Evolutionary conservation across 2,888 invertebrate species (phyloP).

Genomic region (Ormyrus rosae): DNA sequence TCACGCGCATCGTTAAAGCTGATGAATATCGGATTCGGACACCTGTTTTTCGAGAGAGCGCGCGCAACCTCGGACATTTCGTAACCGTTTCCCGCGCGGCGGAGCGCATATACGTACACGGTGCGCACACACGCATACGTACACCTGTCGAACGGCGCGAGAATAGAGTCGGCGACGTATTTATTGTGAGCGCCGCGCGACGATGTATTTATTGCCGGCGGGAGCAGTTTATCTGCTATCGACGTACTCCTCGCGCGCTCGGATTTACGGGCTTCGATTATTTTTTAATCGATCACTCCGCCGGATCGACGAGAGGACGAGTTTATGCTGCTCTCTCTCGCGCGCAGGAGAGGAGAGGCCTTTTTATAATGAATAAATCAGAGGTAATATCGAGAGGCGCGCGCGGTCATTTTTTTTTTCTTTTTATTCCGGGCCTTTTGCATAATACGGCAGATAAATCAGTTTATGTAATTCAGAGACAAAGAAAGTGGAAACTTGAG

Average conservation of each 20-base stretch:
- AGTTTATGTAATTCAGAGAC: constrained; percentile 42
- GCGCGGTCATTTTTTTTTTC: constrained; percentile 18
- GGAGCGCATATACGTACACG: too few species aligned
- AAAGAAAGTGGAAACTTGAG: constrained; percentile 20
- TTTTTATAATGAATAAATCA: constrained; percentile 43
- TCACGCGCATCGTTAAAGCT: constrained; percentile 21
- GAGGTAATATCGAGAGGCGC: constrained; percentile 37
- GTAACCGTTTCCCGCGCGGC: not conserved
- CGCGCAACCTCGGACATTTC: not conserved
- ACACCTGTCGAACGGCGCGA: constrained; percentile 9
- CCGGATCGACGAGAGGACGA: not conserved
- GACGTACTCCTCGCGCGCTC: not conserved
- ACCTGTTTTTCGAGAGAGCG: constrained; percentile 30
- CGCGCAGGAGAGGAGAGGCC: too few species aligned
- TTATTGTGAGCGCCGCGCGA: not conserved
- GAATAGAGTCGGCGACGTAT: constrained; percentile 12
- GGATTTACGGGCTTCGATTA: constrained; percentile 41
- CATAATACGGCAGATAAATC: constrained; percentile 33
- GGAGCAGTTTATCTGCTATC: too few species aligned
- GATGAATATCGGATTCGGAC: constrained; percentile 34
- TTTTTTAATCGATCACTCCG: constrained; percentile 39
- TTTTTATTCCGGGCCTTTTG: constrained; percentile 8
- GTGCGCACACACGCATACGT: not conserved
- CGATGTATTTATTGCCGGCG: constrained; percentile 27
- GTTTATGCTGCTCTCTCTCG: not conserved